phyloP scores from a whole-genome alignment of 2,888 invertebrate species.

The Syrista parreyssii region DNA sequence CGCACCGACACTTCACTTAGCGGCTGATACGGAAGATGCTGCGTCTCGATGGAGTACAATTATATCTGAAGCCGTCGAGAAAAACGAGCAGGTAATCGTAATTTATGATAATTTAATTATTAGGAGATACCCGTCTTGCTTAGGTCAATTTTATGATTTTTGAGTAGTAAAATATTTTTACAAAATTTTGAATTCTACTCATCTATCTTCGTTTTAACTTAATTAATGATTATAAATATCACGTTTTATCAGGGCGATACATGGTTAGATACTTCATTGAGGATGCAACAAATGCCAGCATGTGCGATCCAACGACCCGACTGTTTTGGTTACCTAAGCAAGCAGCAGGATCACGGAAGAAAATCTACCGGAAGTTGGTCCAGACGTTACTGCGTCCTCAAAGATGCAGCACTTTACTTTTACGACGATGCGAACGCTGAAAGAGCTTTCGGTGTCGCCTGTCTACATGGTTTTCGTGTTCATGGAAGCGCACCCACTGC shows the following conservation, averaged over 20 bases:
- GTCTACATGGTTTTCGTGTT: slow-evolving; percentile 93
- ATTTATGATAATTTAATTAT: slow-evolving; percentile 5
- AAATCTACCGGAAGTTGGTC: slow-evolving; percentile 91
- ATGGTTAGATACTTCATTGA: slow-evolving; percentile 81
- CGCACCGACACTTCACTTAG: slow-evolving; percentile 80
- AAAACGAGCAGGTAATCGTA: slow-evolving; percentile 73
- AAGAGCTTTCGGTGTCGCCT: slow-evolving; percentile 91
- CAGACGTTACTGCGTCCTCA: slow-evolving; percentile 91
- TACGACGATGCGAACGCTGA: slow-evolving; percentile 90
- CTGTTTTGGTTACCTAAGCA: slow-evolving; percentile 92
- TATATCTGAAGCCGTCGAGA: slow-evolving; percentile 81
- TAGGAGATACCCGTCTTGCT: neutral
- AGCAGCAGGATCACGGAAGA: slow-evolving; percentile 70
- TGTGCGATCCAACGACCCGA: slow-evolving; percentile 85
- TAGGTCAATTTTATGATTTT: neutral
- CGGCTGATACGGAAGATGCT: slow-evolving; percentile 81
- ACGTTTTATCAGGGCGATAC: slow-evolving; percentile 67
- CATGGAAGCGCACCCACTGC: slow-evolving; percentile 82
- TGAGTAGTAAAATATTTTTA: neutral
- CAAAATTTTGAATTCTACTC: neutral
- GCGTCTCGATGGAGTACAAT: slow-evolving; percentile 82
- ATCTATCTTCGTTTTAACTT: neutral
- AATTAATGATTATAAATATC: neutral
- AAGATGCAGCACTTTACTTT: slow-evolving; percentile 95
- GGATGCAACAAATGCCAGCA: slow-evolving; percentile 85